Base-by-base conservation (phyloP, 2,797 vertebrate genomes). In the Myoxocephalus aenaeus region DNA sequence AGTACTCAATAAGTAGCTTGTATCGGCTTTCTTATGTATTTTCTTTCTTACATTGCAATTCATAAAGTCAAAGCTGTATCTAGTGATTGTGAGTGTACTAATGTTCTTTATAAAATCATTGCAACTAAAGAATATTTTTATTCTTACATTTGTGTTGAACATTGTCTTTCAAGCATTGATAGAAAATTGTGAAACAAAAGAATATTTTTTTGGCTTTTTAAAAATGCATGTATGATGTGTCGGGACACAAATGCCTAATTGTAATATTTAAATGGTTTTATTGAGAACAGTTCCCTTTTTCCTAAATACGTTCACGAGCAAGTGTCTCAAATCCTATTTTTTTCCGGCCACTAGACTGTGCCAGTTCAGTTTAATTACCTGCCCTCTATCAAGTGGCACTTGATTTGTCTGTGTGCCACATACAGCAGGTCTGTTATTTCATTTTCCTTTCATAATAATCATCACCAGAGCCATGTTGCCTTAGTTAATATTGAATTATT, bases 401-500 rank as follows among this genome's bases (percentile, higher is more conserved):
- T 57, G 18, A 32, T 61, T 69, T 76, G 5, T 68, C 48, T 38
- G n/a, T 38, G 59, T 40, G 48, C 44, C 32, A 50, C 50, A 61
- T 51, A 53, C 29, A 57, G 22, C 20, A 51, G 4, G 1, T 42
- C 2, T 51, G 0, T 36, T 18, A 10, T 50, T 50, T 32, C 2
- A 50, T 66, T 53, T 69, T 78, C 2, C 13, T 65, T 64, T 73
- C 15, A 51, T 59, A 10, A 58, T 66, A 6, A 29, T 70, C 4
- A 14, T 69, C 5, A 12, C 50, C 18, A 18, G 7, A 84, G 7
- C 10, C 5, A 17, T 22, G n/a, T 50, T 68, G 3, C 9, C 22
- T 70, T 42, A 0, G 61, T 73, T 64, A 17, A 44, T 73, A 7
- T 73, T 67, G 5, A 69, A 20, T 84, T 84, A 9, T 70, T 80